Conservation (phyloP, 2,888 invertebrate species). For the Iphiclides podalirius region DNA sequence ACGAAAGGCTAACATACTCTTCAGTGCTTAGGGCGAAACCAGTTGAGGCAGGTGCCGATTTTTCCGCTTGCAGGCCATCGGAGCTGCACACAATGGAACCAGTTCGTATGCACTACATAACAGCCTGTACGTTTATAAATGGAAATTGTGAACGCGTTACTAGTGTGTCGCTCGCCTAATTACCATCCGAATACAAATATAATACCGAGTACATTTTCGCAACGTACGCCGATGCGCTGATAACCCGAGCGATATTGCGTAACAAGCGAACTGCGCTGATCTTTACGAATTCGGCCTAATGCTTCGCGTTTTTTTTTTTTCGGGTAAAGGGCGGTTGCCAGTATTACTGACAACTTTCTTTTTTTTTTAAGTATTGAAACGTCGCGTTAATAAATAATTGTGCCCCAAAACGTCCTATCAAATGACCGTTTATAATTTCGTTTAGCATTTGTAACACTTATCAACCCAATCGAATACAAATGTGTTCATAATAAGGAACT, state of each 20-base stretch:
- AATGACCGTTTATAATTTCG: too few species aligned
- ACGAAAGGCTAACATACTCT: too few species aligned
- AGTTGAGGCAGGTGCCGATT: slow-evolving; percentile 15
- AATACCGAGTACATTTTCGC: slow-evolving; percentile 44
- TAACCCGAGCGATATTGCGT: slow-evolving; percentile 35
- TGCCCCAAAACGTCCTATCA: too few species aligned
- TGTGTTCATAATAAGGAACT: too few species aligned
- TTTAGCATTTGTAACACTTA: too few species aligned
- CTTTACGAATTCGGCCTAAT: not conserved
- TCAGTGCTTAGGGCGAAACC: slow-evolving; percentile 11
- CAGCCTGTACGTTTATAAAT: slow-evolving; percentile 19
- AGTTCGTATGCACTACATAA: too few species aligned
- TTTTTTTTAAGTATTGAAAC: too few species aligned
- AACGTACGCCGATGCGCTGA: slow-evolving; percentile 31
- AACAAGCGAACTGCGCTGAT: slow-evolving; percentile 2
- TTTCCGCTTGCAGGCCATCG: slow-evolving; percentile 9
- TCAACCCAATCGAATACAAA: too few species aligned
- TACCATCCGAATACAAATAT: slow-evolving; percentile 50
- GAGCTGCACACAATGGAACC: slow-evolving; percentile 1
- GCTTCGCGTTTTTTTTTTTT: slow-evolving; percentile 29
- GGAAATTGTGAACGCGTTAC: slow-evolving; percentile 29
- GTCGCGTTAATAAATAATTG: too few species aligned
- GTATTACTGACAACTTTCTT: too few species aligned
- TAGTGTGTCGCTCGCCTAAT: slow-evolving; percentile 37
- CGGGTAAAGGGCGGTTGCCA: not conserved